Evolutionary conservation across 2,113 vertebrate species (phyloP).

Genomic region (Salvelinus fontinalis): DNA sequence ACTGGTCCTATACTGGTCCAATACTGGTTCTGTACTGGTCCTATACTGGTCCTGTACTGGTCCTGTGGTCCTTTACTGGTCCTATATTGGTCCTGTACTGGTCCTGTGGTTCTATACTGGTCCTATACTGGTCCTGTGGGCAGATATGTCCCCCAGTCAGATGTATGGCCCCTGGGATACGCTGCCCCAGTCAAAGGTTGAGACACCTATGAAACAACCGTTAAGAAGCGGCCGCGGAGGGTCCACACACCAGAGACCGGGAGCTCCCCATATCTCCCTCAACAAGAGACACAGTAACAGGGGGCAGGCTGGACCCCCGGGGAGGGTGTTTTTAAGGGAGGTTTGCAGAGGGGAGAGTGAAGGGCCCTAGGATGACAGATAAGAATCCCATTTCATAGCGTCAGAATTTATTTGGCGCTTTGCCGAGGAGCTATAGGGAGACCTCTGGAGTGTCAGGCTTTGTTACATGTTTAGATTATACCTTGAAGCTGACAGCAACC

Average conservation of each 20-base stretch:
- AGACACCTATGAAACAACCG: slow-evolving; percentile 36
- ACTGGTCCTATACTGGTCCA: too few relatives aligned
- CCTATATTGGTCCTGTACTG: not conserved
- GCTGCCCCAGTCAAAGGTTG: slow-evolving; percentile 54
- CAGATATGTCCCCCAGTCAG: slow-evolving; percentile 56
- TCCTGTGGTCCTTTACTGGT: not conserved
- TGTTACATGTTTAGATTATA: slow-evolving; percentile 74
- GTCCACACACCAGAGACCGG: slow-evolving; percentile 64
- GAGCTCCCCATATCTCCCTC: slow-evolving; percentile 24
- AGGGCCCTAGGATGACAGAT: slow-evolving; percentile 56
- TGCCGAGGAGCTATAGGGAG: slow-evolving; percentile 59
- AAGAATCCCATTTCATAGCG: slow-evolving; percentile 75
- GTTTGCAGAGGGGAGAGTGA: slow-evolving; percentile 9
- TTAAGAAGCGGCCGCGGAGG: slow-evolving; percentile 51
- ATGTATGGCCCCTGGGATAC: slow-evolving; percentile 59
- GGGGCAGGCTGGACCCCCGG: slow-evolving; percentile 33
- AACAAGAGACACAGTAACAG: slow-evolving; percentile 24
- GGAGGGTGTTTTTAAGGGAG: slow-evolving; percentile 42
- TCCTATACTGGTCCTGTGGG: not conserved
- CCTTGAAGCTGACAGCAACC: slow-evolving; percentile 64
- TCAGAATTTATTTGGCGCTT: slow-evolving; percentile 72
- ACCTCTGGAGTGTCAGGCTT: slow-evolving; percentile 68
- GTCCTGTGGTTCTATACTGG: too few relatives aligned
- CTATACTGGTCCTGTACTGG: too few relatives aligned
- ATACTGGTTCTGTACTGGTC: too few relatives aligned